Evolutionary conservation across 2,113 vertebrate species (phyloP).

Genomic region (Pedionomus torquatus): DNA sequence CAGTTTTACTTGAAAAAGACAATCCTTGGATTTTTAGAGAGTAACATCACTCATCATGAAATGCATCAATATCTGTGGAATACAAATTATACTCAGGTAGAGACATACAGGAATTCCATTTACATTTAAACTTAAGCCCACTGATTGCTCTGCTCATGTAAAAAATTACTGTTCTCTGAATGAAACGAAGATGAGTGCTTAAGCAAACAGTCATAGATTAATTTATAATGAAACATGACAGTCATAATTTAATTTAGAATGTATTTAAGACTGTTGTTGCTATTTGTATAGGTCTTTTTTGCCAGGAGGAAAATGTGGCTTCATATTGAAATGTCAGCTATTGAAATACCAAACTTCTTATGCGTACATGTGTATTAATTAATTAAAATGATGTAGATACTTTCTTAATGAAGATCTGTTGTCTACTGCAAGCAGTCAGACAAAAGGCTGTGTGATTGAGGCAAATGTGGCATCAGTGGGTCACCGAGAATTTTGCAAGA

Average conservation of each 20-base stretch:
- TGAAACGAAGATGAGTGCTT: conserved; percentile 52
- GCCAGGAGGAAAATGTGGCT: conserved; percentile 45
- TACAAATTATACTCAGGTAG: not conserved
- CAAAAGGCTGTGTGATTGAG: not conserved
- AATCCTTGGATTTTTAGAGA: not conserved
- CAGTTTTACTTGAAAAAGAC: not conserved
- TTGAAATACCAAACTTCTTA: conserved; percentile 44
- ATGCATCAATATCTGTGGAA: not conserved
- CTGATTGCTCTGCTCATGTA: conserved; percentile 29
- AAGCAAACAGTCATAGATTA: conserved; percentile 70
- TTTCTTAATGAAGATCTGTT: conserved; percentile 28
- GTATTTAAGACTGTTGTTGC: conserved; percentile 54
- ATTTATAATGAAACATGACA: conserved; percentile 71
- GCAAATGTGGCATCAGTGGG: not conserved
- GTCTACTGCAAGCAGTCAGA: not conserved
- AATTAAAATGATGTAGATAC: conserved; percentile 12
- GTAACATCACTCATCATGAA: not conserved
- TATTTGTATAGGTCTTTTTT: conserved; percentile 49
- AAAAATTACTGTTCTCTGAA: conserved; percentile 42
- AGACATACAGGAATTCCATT: conserved; percentile 15
- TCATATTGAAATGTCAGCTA: conserved; percentile 28
- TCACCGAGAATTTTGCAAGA: not conserved
- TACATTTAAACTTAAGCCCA: conserved; percentile 31
- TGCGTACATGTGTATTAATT: not conserved
- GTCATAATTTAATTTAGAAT: conserved; percentile 71